A percentile compares a stretch with the other conserved stretches of the same genome.
Evolutionary conservation across 2,113 vertebrate species (phyloP).

Genomic region (Hassar affinis): DNA sequence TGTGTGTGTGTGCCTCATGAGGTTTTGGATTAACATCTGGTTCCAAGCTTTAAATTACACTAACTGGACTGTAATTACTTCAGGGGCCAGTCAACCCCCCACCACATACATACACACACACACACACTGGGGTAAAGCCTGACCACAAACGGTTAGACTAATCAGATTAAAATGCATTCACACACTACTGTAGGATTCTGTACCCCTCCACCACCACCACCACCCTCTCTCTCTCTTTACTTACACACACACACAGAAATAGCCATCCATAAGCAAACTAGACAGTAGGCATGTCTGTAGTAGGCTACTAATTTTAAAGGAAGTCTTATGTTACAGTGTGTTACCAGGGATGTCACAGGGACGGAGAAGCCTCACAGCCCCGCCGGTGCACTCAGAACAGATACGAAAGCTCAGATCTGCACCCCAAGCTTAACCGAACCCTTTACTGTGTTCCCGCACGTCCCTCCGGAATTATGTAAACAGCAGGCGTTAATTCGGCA

Average conservation of each 20-base stretch:
- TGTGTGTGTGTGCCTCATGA: not conserved
- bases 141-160: slow-evolving; percentile 51
- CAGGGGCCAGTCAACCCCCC: not conserved
- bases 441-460: not conserved
- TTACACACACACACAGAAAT: slow-evolving; percentile 62
- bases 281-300: slow-evolving; percentile 51
- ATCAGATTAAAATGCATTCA: slow-evolving; percentile 69
- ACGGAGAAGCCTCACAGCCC: not conserved
- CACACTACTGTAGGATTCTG: slow-evolving; percentile 21
- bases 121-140: not conserved
- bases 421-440: slow-evolving; percentile 5
- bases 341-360: slow-evolving; percentile 41
- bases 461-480: slow-evolving; percentile 4
- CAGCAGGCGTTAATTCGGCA: not conserved
- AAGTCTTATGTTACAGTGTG: slow-evolving; percentile 42
- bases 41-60: slow-evolving; percentile 28
- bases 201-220: too few species aligned
- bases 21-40: slow-evolving; percentile 9
- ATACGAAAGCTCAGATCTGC: not conserved
- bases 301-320: slow-evolving; percentile 32
- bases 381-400: not conserved
- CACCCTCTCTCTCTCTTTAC: too few species aligned
- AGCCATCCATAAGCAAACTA: slow-evolving; percentile 63
- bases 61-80: slow-evolving; percentile 15
- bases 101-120: too few species aligned